These are phyloP conservation scores for Scartelaos histophorus DNA, from an alignment of 2,113 vertebrate genomes.

Conservation along the genomic window DNA sequence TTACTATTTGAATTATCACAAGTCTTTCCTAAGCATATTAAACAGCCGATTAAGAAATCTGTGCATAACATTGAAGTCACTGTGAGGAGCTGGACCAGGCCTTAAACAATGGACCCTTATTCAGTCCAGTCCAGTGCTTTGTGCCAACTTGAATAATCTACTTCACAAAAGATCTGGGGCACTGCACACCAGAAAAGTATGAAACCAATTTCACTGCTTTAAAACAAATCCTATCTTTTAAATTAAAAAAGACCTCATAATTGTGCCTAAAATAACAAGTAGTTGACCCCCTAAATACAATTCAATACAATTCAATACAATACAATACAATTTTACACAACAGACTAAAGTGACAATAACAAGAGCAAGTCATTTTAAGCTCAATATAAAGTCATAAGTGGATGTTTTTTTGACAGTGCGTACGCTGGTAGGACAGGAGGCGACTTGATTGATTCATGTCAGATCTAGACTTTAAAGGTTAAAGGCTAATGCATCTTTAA, in stretches of 20 bases:
- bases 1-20: neutral
- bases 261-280: too few relatives aligned
- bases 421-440: neutral
- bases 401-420: too few relatives aligned
- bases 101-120: constrained; percentile 62
- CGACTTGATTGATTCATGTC: neutral
- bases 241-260: too few relatives aligned
- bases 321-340: too few relatives aligned
- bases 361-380: neutral
- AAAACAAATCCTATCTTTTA: too few relatives aligned
- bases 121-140: constrained; percentile 37
- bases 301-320: too few relatives aligned
- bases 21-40: constrained; percentile 37
- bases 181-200: constrained; percentile 36
- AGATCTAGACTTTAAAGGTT: neutral
- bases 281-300: too few relatives aligned
- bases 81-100: constrained; percentile 35
- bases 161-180: constrained; percentile 52
- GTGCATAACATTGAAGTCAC: constrained; percentile 35
- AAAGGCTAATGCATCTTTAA: neutral
- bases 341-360: neutral
- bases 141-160: constrained; percentile 60
- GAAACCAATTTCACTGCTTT: neutral
- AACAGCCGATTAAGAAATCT: constrained; percentile 38
- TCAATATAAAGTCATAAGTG: neutral